These are phyloP conservation scores for Neodontobutis hainanensis DNA, from an alignment of 2,113 vertebrate species.

Conservation along the genomic window DNA sequence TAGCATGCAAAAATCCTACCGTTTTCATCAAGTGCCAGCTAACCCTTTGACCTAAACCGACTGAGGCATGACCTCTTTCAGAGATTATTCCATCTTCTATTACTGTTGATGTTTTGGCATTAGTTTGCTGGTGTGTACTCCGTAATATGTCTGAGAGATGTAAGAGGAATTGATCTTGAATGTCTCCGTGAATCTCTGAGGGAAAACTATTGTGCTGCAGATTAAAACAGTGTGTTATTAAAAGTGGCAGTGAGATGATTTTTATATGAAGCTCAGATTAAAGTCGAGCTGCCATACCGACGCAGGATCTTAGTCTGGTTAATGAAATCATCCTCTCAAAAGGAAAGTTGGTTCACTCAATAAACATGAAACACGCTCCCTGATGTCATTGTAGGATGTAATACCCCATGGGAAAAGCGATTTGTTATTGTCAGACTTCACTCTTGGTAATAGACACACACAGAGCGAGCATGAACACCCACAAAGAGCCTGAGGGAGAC, in stretches of 20 bases:
- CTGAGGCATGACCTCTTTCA: slow-evolving; percentile 78
- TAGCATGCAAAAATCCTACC: slow-evolving; percentile 63
- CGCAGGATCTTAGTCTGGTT: not conserved
- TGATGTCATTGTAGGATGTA: slow-evolving; percentile 30
- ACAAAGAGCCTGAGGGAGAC: slow-evolving; percentile 33
- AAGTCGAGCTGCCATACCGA: slow-evolving; percentile 1
- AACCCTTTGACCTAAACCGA: slow-evolving; percentile 72
- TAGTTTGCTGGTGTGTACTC: not conserved
- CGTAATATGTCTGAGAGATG: not conserved
- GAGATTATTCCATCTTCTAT: slow-evolving; percentile 70
- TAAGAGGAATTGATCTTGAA: slow-evolving; percentile 19
- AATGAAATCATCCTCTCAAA: slow-evolving; percentile 5
- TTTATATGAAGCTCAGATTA: slow-evolving; percentile 1
- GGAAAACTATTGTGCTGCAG: slow-evolving; percentile 7
- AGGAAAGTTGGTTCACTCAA: slow-evolving; percentile 34
- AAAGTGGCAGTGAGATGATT: slow-evolving; percentile 19
- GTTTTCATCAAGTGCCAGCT: slow-evolving; percentile 54
- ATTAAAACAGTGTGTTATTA: slow-evolving; percentile 37
- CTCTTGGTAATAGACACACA: not conserved
- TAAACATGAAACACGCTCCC: slow-evolving; percentile 38
- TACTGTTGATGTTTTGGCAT: not conserved
- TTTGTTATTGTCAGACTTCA: slow-evolving; percentile 33
- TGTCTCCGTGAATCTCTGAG: slow-evolving; percentile 7
- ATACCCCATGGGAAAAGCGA: slow-evolving; percentile 34
- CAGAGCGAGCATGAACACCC: slow-evolving; percentile 6